Conservation (phyloP, 2,113 vertebrate species). For the Rhea pennata region DNA sequence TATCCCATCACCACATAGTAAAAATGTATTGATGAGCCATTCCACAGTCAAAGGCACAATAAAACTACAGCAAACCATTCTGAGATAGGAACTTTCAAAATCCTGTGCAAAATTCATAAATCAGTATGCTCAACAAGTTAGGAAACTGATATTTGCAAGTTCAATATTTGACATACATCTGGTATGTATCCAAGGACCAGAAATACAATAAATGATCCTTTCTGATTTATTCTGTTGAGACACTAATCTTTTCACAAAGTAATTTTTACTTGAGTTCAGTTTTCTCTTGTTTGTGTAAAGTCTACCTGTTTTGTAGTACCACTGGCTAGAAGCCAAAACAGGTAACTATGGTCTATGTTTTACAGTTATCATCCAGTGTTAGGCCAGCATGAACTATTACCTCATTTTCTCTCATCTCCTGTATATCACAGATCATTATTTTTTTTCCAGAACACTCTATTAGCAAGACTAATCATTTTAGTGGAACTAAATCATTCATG, state of each 20-base stretch:
- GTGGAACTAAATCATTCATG: not conserved
- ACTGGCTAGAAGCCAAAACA: not conserved
- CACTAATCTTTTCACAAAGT: not conserved
- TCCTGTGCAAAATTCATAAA: not conserved
- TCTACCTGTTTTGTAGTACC: not conserved
- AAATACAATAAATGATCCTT: not conserved
- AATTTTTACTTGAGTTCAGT: not conserved
- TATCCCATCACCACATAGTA: not conserved
- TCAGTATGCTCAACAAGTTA: not conserved
- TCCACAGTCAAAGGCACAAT: not conserved
- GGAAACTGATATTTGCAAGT: not conserved
- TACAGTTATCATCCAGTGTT: not conserved
- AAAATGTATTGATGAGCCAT: not conserved
- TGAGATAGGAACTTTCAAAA: not conserved
- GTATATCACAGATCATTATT: not conserved
- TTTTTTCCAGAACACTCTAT: slow-evolving; percentile 9
- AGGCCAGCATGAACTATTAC: slow-evolving; percentile 8
- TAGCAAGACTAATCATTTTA: not conserved
- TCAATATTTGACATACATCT: not conserved
- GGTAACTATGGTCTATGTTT: not conserved
- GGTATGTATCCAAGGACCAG: not conserved
- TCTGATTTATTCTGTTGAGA: not conserved
- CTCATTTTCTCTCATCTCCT: not conserved
- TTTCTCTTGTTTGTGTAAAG: not conserved
- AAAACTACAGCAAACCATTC: not conserved